Evolutionary conservation across 2,888 invertebrate genomes (phyloP).

Genomic region (Drosophila anomalata): DNA sequence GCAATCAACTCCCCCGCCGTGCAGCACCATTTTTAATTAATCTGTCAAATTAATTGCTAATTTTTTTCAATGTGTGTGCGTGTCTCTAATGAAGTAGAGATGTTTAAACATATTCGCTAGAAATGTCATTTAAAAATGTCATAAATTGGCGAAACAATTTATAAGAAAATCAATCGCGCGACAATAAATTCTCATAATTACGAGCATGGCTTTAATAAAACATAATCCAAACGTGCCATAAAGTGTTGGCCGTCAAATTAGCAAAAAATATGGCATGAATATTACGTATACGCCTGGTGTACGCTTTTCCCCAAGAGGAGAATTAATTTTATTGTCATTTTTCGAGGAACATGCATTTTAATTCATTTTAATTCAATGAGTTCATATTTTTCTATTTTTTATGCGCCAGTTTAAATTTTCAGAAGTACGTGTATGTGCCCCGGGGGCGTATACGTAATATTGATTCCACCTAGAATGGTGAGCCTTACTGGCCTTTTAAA

Average conservation of each 20-base stretch:
- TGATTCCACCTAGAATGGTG: no score
- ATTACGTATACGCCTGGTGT: neutral
- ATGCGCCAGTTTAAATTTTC: neutral
- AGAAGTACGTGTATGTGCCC: neutral
- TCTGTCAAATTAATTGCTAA: slow-evolving; percentile 60
- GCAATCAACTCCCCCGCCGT: slow-evolving; percentile 4
- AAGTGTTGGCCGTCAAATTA: slow-evolving; percentile 18
- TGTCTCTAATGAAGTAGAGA: neutral
- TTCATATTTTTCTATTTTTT: neutral
- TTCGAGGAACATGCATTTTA: neutral
- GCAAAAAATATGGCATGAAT: neutral
- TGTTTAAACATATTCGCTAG: neutral
- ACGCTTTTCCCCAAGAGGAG: neutral
- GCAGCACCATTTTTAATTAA: slow-evolving; percentile 59
- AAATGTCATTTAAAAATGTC: neutral
- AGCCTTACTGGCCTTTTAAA: neutral
- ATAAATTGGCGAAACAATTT: neutral
- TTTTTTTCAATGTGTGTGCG: slow-evolving; percentile 6
- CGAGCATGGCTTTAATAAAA: neutral
- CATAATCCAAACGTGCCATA: neutral
- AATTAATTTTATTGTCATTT: neutral
- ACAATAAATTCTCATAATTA: slow-evolving; percentile 15
- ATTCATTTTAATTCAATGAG: neutral
- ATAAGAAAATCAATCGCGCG: slow-evolving; percentile 21
- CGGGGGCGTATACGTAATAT: slow-evolving; percentile 19